Evolutionary conservation across 2,888 invertebrate species (phyloP), one percentile per base, ranked within the genome.

Genomic region (Hypercompe scribonia): DNA sequence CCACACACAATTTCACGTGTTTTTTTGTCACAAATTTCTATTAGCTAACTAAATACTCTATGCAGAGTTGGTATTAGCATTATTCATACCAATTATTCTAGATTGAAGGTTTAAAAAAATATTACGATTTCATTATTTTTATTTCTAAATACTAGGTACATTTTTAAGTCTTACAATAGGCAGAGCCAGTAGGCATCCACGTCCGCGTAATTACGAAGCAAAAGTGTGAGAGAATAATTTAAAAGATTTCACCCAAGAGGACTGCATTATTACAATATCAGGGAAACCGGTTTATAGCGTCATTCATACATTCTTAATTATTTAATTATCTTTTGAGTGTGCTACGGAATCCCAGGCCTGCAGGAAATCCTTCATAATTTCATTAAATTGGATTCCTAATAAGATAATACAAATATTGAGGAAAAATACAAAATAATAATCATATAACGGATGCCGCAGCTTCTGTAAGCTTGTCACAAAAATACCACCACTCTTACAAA

Each of bases 251-350:
- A 87, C 94, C 92, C 93, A 92, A 90, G 94, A 94, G 94, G 91
- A 93, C 93, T 94, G 94, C 94, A 94, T 94, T 95, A 94, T 94
- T 93, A 94, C 93, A 93, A 93, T 93, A 94, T 94, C 92, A 92
- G 91, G 81, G 90, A 91, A 94, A 94, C 93, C 91, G 92, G 92
- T 94, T 92, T 93, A 92, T 92, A 90, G 90, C 93, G 90, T 94
- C 92, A 94, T 94, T 95, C 94, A 95, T 94, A 94, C 94, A 95
- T 94, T 94, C 90, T 94, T 95, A 94, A 95, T 95, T 94, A 95
- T 94, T 95, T 94, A 95, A 95, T 95, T 95, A 94, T 93, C 94
- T 93, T 92, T 88, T 87, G 91, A 93, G 92, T 91, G 88, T 89
- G 90, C 90, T 84, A 84, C 89, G 88, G 88, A 88, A 91, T 88